phyloP scores from a whole-genome alignment of 1,140 invertebrate species.

The Drosophila melanica region DNA sequence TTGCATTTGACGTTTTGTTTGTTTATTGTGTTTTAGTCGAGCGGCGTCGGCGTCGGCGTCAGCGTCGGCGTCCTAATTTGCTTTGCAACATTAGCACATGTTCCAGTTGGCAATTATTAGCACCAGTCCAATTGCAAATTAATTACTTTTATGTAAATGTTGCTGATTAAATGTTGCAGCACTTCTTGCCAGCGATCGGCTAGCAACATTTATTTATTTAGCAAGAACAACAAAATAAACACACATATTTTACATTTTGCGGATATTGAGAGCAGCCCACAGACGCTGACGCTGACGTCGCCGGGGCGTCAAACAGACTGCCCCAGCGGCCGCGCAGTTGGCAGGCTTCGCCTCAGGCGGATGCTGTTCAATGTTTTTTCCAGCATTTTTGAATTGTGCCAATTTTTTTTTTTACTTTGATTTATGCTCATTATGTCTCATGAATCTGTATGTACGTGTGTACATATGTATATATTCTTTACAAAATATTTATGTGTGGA shows the following conservation, averaged over 20 bases:
- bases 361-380: slow-evolving; percentile 38
- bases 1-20: slow-evolving; percentile 26
- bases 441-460: neutral
- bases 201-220: slow-evolving; percentile 25
- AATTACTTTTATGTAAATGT: neutral
- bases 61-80: slow-evolving; percentile 14
- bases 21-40: too few relatives aligned
- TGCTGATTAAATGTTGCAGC: neutral
- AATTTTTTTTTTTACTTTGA: slow-evolving; percentile 26
- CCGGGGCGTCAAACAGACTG: slow-evolving; percentile 62
- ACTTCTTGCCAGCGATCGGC: neutral
- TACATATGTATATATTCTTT: neutral
- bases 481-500: neutral
- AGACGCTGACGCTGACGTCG: slow-evolving; percentile 27
- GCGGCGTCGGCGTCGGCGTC: neutral
- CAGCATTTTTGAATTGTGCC: slow-evolving; percentile 23
- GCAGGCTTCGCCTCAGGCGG: slow-evolving; percentile 7
- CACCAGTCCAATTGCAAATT: neutral
- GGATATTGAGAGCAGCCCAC: slow-evolving; percentile 49
- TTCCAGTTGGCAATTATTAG: neutral
- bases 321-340: slow-evolving; percentile 6
- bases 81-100: slow-evolving; percentile 16
- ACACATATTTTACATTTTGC: slow-evolving; percentile 35
- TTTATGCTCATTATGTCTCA: slow-evolving; percentile 29
- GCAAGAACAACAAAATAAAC: slow-evolving; percentile 7